Percentiles rank a stretch among this genome's conserved stretches.
phyloP scores from a whole-genome alignment of 2,113 vertebrate species.

The Micronycteris hirsuta region DNA sequence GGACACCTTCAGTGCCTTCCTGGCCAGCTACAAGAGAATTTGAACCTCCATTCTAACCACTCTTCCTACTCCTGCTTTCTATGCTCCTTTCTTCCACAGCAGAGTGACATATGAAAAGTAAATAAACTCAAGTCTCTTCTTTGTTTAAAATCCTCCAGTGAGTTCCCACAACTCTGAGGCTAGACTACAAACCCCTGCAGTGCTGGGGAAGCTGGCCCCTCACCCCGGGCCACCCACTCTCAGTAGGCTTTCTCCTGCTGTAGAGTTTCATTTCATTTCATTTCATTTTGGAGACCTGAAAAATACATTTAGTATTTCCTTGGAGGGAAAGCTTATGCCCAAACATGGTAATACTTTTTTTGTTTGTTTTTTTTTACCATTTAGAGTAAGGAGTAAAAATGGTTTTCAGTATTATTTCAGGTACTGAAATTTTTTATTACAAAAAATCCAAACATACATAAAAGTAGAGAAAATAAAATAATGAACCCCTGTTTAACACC shows the following conservation, averaged over 20 bases:
- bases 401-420: not conserved
- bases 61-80: not conserved
- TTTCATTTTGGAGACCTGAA: constrained; percentile 72
- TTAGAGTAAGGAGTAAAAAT: constrained; percentile 39
- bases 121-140: not conserved
- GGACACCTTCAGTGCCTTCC: not conserved
- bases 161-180: not conserved
- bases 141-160: not conserved
- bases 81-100: not conserved
- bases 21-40: not conserved
- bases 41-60: not conserved
- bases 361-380: constrained; percentile 72
- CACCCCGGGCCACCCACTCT: not conserved
- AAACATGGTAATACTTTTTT: constrained; percentile 69
- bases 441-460: not conserved
- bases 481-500: not conserved
- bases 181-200: not conserved
- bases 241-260: not conserved
- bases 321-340: constrained; percentile 81
- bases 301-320: constrained; percentile 82
- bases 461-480: not conserved
- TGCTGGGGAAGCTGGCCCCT: too few relatives aligned
- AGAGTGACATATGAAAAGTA: not conserved
- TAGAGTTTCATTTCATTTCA: not conserved
- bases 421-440: not conserved